These are phyloP conservation scores for Harpagifer antarcticus DNA, from an alignment of 2,797 vertebrate genomes.

Conservation along the genomic window DNA sequence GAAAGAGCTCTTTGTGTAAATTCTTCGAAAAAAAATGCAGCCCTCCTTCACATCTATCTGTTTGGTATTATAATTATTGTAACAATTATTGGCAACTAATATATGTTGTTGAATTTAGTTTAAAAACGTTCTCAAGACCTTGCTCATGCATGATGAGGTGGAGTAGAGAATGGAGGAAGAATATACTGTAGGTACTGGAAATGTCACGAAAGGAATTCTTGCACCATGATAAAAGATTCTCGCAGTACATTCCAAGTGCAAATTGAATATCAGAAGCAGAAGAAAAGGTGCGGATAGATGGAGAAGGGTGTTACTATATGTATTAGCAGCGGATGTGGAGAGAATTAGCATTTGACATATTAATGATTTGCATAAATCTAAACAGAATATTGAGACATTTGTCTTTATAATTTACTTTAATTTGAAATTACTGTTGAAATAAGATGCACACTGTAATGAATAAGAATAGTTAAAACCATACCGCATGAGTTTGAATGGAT, in stretches of 20 bases:
- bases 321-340: neutral
- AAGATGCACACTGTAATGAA: neutral
- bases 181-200: slow-evolving; percentile 24
- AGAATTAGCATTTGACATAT: too few relatives aligned
- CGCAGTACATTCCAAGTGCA: neutral
- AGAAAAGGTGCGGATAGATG: neutral
- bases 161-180: slow-evolving; percentile 1
- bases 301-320: neutral
- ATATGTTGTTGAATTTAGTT: slow-evolving; percentile 3
- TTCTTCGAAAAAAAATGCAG: slow-evolving; percentile 9
- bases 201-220: slow-evolving; percentile 30
- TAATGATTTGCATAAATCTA: too few relatives aligned
- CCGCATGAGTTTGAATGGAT: neutral
- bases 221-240: slow-evolving; percentile 6
- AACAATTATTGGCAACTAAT: neutral
- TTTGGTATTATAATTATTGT: neutral
- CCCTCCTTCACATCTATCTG: neutral
- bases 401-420: neutral
- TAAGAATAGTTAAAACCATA: neutral
- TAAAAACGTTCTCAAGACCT: neutral
- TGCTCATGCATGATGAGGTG: slow-evolving; percentile 4
- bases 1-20: slow-evolving; percentile 9
- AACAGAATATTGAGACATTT: neutral
- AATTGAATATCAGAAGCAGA: slow-evolving; percentile 19
- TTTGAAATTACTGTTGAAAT: neutral